Percentiles rank a stretch among this genome's conserved stretches.
These are phyloP conservation scores for Phenganax stokvisi DNA, from an alignment of 92 coral and sea anemone genomes.

Conservation along the genomic window DNA sequence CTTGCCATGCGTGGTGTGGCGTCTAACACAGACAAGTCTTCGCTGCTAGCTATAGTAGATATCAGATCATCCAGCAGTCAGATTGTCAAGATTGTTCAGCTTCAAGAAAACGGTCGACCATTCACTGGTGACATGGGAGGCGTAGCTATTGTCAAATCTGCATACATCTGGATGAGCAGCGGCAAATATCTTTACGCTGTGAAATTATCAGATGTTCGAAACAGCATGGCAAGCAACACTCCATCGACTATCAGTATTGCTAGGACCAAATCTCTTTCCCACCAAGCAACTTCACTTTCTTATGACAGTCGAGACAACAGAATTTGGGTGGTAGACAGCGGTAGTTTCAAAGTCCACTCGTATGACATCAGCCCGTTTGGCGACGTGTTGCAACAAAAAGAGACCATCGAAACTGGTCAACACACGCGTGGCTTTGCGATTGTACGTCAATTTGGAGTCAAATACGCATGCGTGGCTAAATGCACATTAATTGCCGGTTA, in stretches of 20 bases:
- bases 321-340: conserved; percentile 79
- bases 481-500: conserved; percentile 75
- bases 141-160: conserved; percentile 60
- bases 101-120: conserved; percentile 52
- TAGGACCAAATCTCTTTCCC: conserved; percentile 48
- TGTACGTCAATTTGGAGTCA: conserved; percentile 70
- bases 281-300: conserved; percentile 71
- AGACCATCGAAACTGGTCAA: conserved; percentile 57
- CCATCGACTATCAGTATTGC: conserved; percentile 65
- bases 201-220: conserved; percentile 49
- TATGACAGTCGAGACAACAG: conserved; percentile 60
- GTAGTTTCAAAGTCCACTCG: conserved; percentile 63
- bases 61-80: conserved; percentile 40
- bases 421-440: conserved; percentile 83
- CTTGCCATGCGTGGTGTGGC: conserved; percentile 94
- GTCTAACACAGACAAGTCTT: conserved; percentile 63
- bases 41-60: conserved; percentile 71
- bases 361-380: conserved; percentile 68
- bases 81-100: conserved; percentile 74
- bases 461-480: conserved; percentile 75
- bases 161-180: conserved; percentile 72
- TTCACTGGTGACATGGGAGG: conserved; percentile 72
- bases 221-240: conserved; percentile 44
- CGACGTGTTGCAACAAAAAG: conserved; percentile 56
- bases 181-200: conserved; percentile 58